phyloP scores from a whole-genome alignment of 1,140 invertebrate genomes.

The Euborellia annulipes region DNA sequence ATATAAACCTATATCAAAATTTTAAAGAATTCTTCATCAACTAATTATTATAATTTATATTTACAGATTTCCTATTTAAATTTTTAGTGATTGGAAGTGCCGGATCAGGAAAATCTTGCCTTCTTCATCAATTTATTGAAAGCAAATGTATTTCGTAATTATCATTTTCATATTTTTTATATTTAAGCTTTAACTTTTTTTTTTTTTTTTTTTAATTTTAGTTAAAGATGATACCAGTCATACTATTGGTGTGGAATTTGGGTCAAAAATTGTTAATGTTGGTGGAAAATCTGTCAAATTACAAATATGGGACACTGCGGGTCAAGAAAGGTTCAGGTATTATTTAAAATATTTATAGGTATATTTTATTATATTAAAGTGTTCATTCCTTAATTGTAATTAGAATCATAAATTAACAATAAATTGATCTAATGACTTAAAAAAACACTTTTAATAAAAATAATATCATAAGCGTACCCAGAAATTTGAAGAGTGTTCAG shows the following conservation, averaged over 20 bases:
- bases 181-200: background rate
- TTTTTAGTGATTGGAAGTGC: slow-evolving; percentile 71
- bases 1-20: background rate
- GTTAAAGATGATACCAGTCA: slow-evolving; percentile 66
- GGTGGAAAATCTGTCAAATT: slow-evolving; percentile 70
- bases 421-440: too few species aligned
- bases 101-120: slow-evolving; percentile 76
- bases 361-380: too few species aligned
- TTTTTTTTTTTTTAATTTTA: slow-evolving; percentile 22
- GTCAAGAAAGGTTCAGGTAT: slow-evolving; percentile 45
- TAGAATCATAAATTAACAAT: too few species aligned
- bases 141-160: slow-evolving; percentile 57
- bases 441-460: too few species aligned
- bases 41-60: slow-evolving; percentile 13
- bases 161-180: background rate
- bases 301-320: slow-evolving; percentile 73
- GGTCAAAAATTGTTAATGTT: slow-evolving; percentile 68
- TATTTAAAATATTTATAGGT: too few species aligned
- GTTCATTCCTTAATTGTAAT: too few species aligned
- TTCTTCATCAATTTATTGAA: slow-evolving; percentile 80
- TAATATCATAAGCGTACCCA: too few species aligned
- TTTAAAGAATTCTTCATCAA: background rate
- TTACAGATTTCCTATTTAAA: slow-evolving; percentile 67
- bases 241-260: slow-evolving; percentile 74
- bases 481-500: too few species aligned